Base-by-base conservation (phyloP, 2,888 invertebrate species). In the Agrochola circellaris region DNA sequence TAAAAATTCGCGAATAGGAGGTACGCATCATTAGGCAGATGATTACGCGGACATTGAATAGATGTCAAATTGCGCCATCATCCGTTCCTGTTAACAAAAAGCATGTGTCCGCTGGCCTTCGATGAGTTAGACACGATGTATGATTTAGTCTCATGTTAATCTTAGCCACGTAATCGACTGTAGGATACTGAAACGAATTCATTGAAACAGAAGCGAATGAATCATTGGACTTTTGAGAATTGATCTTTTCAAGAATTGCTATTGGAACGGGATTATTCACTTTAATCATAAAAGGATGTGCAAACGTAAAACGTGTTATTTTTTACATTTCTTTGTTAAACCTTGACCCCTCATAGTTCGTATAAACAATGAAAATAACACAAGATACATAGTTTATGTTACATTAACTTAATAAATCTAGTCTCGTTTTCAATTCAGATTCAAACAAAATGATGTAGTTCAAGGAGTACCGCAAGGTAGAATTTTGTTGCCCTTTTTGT, bases 61-160 rank as follows among this genome's bases (percentile, higher is more conserved):
- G 86, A 88, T 90, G 87, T 84, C 82, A 86, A 83, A 86, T 93
- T 92, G 91, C 93, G 89, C 91, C 94, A 93, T 86, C 90, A 91
- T 92, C 91, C 91, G 93, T 91, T 90, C 90, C 85, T 92, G 88
- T 89, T 89, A 90, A 93, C 93, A 94, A 94, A 95, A 94, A 94
- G 90, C 89, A 86, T 89, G 86, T 90, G 89, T 95, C 94, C 93
- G 94, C 81, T 89, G 92, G 88, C 95, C 95, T 95, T 95, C 93
- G 78, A 77, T 71, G 30, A 58, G 72, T 70, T 73, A 64, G 70
- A 81, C 85, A 89, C 87, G 89, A 91, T 88, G 90, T 93, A 92
- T 91, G 90, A 90, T 90, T 88, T 88, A 77, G 67, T 79, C 66
- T 76, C 56, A 71, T 75, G 70, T 71, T 69, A 79, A 64, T 73